A percentile compares a stretch with the other conserved stretches of the same genome.
These are phyloP conservation scores for Eudyptes chrysolophus DNA, from an alignment of 2,113 vertebrate genomes.

Conservation along the genomic window DNA sequence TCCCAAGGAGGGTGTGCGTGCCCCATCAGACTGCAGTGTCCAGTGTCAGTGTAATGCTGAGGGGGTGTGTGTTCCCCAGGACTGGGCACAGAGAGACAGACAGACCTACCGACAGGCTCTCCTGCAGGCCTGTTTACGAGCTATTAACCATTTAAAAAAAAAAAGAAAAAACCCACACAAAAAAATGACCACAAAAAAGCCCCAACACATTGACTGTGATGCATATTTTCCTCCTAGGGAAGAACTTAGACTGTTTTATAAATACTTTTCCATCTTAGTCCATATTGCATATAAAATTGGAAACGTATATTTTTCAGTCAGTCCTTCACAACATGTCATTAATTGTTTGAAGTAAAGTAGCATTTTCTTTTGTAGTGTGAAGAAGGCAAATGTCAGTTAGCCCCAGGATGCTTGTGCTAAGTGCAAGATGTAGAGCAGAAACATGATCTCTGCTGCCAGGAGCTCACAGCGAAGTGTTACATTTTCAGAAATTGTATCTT, in stretches of 20 bases:
- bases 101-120: not conserved
- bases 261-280: not conserved
- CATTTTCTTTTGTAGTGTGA: constrained; percentile 26
- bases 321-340: not conserved
- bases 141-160: not conserved
- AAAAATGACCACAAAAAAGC: not conserved
- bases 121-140: not conserved
- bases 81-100: not conserved
- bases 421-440: constrained; percentile 27
- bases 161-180: not conserved
- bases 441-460: constrained; percentile 8
- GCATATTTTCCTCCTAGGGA: not conserved
- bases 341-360: constrained; percentile 26
- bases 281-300: not conserved
- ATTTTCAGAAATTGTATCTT: not conserved
- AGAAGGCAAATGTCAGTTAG: constrained; percentile 44
- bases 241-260: not conserved
- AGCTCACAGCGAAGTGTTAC: not conserved
- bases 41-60: accelerated
- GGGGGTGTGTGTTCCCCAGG: accelerated
- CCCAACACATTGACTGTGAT: not conserved
- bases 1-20: not conserved
- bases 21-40: accelerated
- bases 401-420: constrained; percentile 44
- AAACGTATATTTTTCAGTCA: not conserved